Conservation (phyloP, 2,888 invertebrate species). For the Atethmia centrago region DNA sequence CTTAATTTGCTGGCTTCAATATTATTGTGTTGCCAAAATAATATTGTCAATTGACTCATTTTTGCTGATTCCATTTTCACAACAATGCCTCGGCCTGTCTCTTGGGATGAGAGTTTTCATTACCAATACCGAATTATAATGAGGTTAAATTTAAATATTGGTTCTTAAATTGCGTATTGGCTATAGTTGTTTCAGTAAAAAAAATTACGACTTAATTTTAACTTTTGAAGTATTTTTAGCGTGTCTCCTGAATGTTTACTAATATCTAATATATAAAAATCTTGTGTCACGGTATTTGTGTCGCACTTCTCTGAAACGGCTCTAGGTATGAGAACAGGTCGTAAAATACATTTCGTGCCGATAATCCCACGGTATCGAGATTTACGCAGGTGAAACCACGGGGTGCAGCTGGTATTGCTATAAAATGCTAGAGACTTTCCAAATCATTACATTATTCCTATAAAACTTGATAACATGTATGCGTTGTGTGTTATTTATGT, state of each 20-base stretch:
- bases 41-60: slow-evolving; percentile 37
- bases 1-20: no score
- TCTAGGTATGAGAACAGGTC: no score
- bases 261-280: no score
- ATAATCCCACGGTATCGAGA: no score
- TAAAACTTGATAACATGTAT: background rate
- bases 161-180: slow-evolving; percentile 15
- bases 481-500: slow-evolving; percentile 9
- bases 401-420: no score
- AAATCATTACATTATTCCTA: background rate
- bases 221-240: background rate
- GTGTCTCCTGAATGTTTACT: background rate
- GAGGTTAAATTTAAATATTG: slow-evolving; percentile 24
- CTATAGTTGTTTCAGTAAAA: background rate
- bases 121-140: slow-evolving; percentile 38
- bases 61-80: slow-evolving; percentile 41
- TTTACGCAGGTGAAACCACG: no score
- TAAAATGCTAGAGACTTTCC: background rate
- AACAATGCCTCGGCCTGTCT: slow-evolving; percentile 15
- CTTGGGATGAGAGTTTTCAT: slow-evolving; percentile 45
- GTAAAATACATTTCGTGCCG: no score
- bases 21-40: slow-evolving; percentile 22
- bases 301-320: no score
- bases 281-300: no score
- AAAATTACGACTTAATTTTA: background rate